Conservation (phyloP, 1,140 invertebrate genomes). For the Battus philenor region DNA sequence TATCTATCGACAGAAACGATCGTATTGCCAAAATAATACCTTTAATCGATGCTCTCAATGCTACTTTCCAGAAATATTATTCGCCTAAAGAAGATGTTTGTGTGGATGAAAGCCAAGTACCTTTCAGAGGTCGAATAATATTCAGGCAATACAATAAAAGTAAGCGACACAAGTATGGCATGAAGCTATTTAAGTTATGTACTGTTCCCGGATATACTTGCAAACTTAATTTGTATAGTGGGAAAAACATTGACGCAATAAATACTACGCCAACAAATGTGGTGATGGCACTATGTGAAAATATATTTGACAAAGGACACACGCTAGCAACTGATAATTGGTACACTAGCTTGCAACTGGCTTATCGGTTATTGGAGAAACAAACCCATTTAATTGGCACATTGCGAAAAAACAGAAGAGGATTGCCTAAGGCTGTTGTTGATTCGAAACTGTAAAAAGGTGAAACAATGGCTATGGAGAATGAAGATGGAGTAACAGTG, state of each 20-base stretch:
- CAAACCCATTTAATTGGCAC: conserved; percentile 18
- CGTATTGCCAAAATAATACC: conserved; percentile 31
- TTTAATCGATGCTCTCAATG: conserved; percentile 34
- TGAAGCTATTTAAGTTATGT: too few relatives aligned
- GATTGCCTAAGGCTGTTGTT: conserved; percentile 14
- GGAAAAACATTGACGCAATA: not conserved
- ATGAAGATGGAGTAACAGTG: conserved; percentile 44
- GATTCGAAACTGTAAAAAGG: conserved; percentile 16
- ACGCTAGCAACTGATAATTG: conserved; percentile 28
- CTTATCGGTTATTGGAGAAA: conserved; percentile 6
- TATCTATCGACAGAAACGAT: conserved; percentile 31
- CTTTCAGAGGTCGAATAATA: not conserved
- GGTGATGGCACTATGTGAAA: conserved; percentile 27
- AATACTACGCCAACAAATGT: conserved; percentile 29
- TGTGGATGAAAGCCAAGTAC: not conserved
- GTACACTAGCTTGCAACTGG: conserved; percentile 16
- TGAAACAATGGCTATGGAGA: conserved; percentile 16
- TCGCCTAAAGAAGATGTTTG: not conserved
- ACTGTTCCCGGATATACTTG: not conserved
- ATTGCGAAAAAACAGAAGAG: conserved; percentile 17
- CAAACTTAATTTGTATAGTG: not conserved
- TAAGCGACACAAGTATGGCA: too few relatives aligned
- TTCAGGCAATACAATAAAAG: conserved; percentile 6
- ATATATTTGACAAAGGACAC: conserved; percentile 35
- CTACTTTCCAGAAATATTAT: conserved; percentile 37